Base-by-base conservation (phyloP, 23 tunicate species). In the Ciona savignyi region DNA sequence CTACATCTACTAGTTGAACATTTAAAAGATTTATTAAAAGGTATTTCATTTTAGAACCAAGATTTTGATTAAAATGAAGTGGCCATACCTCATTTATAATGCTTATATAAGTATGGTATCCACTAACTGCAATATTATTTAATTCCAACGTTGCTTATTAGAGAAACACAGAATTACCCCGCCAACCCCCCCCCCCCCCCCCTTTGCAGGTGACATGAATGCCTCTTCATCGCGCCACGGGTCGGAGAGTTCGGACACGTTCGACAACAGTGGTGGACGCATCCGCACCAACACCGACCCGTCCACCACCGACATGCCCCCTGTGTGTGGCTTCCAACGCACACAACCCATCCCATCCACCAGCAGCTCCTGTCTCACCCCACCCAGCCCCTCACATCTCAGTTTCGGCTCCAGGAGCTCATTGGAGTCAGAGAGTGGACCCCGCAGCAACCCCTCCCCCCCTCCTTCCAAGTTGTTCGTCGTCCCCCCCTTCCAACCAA, bases 231-330 rank as follows among this genome's bases (percentile, higher is more conserved):
- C 82, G 4, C 66, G 82, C 48, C 71, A 78, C 49, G 82, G 74
- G 3, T 78, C 82, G 51, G 77, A 79, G 32, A 71, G 84, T 35
- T 79, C 84, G 29, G 76, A 63, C n/a, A 61, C 76, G 15, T 4
- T 25, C 1, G 23, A 27, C 24, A 32, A 32, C 64, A 72, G 27
- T 3, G 31, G 21, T 25, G 33, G 29, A 42, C 73, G 85, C 1
- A 65, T 33, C 28, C 71, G 85, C 11, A 32, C 75, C 22, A 81
- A 73, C 66, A 81, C 85, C 33, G 85, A 81, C 42, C 73, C 85
- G 4, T 81, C 73, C 0, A 66, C 33, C 34, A 29, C 79, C 1
- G 79, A 74, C 68, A 62, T 62, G 49, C 73, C 73, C 32, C 29
- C 29, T 9, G 28, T 29, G 51, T 69, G 15, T 42, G 56, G 56